These are phyloP conservation scores for Galago senegalensis DNA, from an alignment of 2,797 vertebrate genomes.

Conservation along the genomic window DNA sequence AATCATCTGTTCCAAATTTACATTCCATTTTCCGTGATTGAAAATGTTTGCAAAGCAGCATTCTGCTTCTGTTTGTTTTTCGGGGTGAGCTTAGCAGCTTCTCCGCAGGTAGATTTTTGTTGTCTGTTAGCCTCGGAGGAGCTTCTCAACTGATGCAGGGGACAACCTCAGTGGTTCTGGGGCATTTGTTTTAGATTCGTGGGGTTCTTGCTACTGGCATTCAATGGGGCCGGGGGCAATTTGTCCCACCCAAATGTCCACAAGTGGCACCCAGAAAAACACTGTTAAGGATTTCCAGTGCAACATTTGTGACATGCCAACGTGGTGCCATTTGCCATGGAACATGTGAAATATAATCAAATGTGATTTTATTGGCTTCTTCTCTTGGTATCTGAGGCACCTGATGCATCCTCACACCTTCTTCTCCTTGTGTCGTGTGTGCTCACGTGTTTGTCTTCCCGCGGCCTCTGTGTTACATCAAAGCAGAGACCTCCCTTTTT, in stretches of 20 bases:
- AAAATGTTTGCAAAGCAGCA: background rate
- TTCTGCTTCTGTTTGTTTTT: background rate
- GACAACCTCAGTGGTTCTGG: too few species aligned
- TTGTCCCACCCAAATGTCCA: background rate
- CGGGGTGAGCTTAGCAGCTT: background rate
- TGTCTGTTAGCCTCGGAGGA: background rate
- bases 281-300: background rate
- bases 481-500: background rate
- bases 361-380: background rate
- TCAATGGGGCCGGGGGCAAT: background rate
- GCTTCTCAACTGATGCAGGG: background rate
- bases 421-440: fast-evolving
- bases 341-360: background rate
- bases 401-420: background rate
- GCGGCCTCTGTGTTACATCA: background rate
- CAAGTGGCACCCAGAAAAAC: background rate
- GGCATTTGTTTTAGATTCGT: background rate
- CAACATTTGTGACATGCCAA: background rate
- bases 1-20: constrained; percentile 9
- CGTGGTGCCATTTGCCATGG: background rate
- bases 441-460: background rate
- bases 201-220: background rate
- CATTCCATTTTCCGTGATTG: background rate
- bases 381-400: background rate
- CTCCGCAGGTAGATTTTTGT: background rate